Conservation (phyloP, 23 tunicate genomes). For the Phallusia fumigata region DNA sequence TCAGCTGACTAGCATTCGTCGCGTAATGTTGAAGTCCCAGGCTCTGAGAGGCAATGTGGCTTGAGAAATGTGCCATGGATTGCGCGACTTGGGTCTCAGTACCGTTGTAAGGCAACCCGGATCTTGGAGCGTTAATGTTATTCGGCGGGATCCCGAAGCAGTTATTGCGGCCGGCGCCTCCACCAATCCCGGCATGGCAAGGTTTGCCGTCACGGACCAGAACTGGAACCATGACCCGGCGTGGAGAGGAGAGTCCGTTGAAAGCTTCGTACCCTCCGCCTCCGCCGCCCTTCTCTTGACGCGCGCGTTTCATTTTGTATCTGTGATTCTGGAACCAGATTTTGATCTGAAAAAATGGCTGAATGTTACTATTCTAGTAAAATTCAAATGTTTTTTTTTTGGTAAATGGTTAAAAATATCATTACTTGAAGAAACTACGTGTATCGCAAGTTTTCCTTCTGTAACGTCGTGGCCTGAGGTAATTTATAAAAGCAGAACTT, state of each 20-base stretch:
- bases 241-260: constrained; percentile 45
- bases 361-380: not conserved
- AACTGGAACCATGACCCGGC: constrained; percentile 66
- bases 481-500: too few relatives aligned
- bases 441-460: too few relatives aligned
- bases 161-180: constrained; percentile 11
- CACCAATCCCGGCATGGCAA: constrained; percentile 36
- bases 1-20: constrained; percentile 1
- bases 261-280: constrained; percentile 37
- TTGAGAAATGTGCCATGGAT: constrained; percentile 9
- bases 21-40: constrained; percentile 20
- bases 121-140: not conserved
- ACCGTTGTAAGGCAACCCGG: constrained; percentile 16
- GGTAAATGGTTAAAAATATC: too few relatives aligned
- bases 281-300: constrained; percentile 55
- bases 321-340: constrained; percentile 97
- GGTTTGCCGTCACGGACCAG: constrained; percentile 63
- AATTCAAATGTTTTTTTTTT: too few relatives aligned
- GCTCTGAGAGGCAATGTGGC: constrained; percentile 27
- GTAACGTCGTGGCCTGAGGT: too few relatives aligned
- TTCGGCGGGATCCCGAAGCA: not conserved
- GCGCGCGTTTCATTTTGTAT: constrained; percentile 77
- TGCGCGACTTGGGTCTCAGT: not conserved
- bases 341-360: constrained; percentile 59
- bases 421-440: too few relatives aligned